Evolutionary conservation across 1,140 invertebrate genomes (phyloP), one percentile per base, ranked within the genome.

Genomic region (Eumaeus atala): DNA sequence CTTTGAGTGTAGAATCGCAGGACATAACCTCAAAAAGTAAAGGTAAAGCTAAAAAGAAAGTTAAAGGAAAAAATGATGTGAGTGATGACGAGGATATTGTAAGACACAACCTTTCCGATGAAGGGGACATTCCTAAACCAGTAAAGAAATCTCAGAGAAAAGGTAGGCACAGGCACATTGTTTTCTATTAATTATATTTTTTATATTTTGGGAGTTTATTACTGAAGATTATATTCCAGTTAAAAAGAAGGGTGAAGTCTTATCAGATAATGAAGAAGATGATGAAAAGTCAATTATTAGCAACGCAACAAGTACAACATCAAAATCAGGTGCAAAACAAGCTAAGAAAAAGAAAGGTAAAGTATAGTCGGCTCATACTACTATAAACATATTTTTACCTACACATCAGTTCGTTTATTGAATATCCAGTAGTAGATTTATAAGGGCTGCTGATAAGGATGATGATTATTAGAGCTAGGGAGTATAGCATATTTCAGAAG

Each of bases 121-220:
- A 91, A 9, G 90, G 90, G 44, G 70, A 88, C 38, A 69, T 84
- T 18, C 71, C 73, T 37, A 77, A 87, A 59, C 80, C 80, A 18
- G 81, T 79, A 3, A 89, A 89, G 67, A 84, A 89, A 66, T 70
- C 80, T 42, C 77, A 89, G 65, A 87, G 91, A 58, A 90, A 90
- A 84, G 86, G 88, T 90, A 59, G 57, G 59, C 16, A 51, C 38
- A 54, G 10, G 11, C 12, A 38, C 33, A n/a, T 17, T 48, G n/a
- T 40, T 17, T 59, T 18, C 18, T 47, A 33, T 37, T 40, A 51
- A 38, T 40, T 53, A 34, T 35, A 28, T 44, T 51, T 52, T 51
- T 40, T 5, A 18, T 9, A 12, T 53, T 21, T 48, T 21, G 37
- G 38, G 54, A 56, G 77, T 70, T 60, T 85, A 87, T 67, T 81